Percentiles rank a stretch among this genome's conserved stretches.
Conservation (phyloP, 2,888 invertebrate species). For the Drosophila prolongata region DNA sequence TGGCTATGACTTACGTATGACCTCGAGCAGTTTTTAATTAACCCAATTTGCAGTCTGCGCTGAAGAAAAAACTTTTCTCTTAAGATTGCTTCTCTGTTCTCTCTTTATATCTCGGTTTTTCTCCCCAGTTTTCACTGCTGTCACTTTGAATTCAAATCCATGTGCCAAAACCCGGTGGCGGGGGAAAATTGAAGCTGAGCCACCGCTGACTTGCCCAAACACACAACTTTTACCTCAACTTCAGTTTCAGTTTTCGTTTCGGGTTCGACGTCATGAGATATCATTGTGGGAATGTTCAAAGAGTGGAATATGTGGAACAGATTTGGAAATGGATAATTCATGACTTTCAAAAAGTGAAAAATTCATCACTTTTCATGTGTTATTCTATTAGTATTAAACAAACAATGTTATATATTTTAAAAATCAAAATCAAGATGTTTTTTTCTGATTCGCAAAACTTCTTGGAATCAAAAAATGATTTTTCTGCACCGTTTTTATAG, state of each 20-base stretch:
- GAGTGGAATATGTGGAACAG: not conserved
- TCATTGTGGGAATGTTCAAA: conserved; percentile 12
- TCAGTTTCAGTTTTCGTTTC: conserved; percentile 8
- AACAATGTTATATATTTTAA: too few species aligned
- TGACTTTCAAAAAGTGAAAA: not conserved
- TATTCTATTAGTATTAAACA: too few species aligned
- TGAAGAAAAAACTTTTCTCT: conserved; percentile 33
- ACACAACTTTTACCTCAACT: conserved; percentile 9
- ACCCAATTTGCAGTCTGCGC: conserved; percentile 72
- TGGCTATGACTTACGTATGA: conserved; percentile 56
- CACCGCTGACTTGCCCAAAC: conserved; percentile 30
- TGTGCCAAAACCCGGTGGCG: conserved; percentile 9
- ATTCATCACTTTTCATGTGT: too few species aligned
- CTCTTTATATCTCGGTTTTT: conserved; percentile 6
- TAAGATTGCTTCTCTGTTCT: conserved; percentile 35
- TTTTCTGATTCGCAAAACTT: not conserved
- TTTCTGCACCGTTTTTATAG: not conserved
- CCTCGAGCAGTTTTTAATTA: conserved; percentile 80
- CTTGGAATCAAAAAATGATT: not conserved
- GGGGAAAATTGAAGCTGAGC: conserved; percentile 33
- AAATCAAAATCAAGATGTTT: not conserved
- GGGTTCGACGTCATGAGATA: conserved; percentile 19
- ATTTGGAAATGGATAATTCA: not conserved
- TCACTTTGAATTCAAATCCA: conserved; percentile 32
- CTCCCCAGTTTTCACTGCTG: not conserved